A percentile compares a stretch with the other conserved stretches of the same genome.
Evolutionary conservation across 2,113 vertebrate species (phyloP).

Genomic region (Ctenomys sociabilis): DNA sequence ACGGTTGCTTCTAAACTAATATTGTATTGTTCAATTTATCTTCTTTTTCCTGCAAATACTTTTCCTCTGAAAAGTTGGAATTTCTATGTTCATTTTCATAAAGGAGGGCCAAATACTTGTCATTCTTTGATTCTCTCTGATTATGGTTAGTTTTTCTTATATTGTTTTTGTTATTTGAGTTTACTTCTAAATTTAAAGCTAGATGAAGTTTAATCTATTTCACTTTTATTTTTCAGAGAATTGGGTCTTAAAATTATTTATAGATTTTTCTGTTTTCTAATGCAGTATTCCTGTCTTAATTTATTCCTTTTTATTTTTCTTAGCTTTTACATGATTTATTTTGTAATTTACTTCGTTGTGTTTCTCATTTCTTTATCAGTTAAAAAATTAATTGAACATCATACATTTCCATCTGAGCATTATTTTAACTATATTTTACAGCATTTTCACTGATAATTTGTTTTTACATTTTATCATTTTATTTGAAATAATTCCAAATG

Average conservation of each 20-base stretch:
- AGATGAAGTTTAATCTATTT: not conserved
- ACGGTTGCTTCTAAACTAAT: not conserved
- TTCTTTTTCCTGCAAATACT: not conserved
- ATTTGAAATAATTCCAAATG: slow-evolving; percentile 87
- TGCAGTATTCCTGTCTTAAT: not conserved
- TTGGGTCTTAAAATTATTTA: not conserved
- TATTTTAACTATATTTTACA: not conserved
- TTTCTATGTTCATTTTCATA: slow-evolving; percentile 33
- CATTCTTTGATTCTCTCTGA: not conserved
- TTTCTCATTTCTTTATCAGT: not conserved
- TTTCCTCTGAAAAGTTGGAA: not conserved
- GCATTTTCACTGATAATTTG: not conserved
- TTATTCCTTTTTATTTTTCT: slow-evolving; percentile 2
- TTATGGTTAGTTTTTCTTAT: not conserved
- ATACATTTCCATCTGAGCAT: not conserved
- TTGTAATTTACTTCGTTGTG: not conserved
- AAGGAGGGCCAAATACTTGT: not conserved
- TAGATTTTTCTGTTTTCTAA: not conserved
- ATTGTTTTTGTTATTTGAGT: not conserved
- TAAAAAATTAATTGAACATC: not conserved
- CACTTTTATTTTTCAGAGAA: slow-evolving; percentile 34
- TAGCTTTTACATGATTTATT: not conserved
- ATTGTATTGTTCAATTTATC: not conserved
- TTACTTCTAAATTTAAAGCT: slow-evolving; percentile 3
- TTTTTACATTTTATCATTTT: slow-evolving; percentile 80